A percentile compares a stretch with the other conserved stretches of the same genome.
These are phyloP conservation scores for Agriopis marginaria DNA, from an alignment of 2,888 invertebrate genomes.

Conservation along the genomic window DNA sequence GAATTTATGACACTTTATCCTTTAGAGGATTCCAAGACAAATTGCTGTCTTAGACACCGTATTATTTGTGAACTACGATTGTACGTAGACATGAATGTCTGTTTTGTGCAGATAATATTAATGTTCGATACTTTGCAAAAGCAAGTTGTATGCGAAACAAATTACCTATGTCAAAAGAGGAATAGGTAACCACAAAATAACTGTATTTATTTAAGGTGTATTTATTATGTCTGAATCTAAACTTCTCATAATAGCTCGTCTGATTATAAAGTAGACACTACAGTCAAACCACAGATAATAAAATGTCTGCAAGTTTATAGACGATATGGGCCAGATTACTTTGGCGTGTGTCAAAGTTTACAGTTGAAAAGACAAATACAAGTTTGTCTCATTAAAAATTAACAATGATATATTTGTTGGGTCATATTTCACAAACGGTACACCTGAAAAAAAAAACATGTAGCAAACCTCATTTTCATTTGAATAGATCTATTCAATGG, in stretches of 20 bases:
- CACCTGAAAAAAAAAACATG: too few species aligned
- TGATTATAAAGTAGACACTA: background rate
- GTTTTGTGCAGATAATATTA: slow-evolving; percentile 3
- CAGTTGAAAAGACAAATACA: too few species aligned
- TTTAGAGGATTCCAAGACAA: slow-evolving; percentile 23
- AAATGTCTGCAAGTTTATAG: too few species aligned
- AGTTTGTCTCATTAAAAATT: too few species aligned
- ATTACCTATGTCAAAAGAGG: background rate
- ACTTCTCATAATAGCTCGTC: background rate
- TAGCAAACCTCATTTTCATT: too few species aligned
- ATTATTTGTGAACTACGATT: slow-evolving; percentile 18
- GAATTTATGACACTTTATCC: slow-evolving; percentile 22
- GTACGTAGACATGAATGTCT: slow-evolving; percentile 18
- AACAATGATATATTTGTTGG: too few species aligned
- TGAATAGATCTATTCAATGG: too few species aligned
- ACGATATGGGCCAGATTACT: too few species aligned
- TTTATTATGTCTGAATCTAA: background rate
- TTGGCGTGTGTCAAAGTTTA: too few species aligned
- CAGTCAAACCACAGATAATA: too few species aligned
- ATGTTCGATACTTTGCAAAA: background rate
- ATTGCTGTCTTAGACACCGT: slow-evolving; percentile 18
- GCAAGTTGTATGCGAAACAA: background rate
- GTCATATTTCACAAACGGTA: too few species aligned
- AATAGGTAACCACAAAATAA: background rate
- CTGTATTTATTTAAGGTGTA: background rate